Base-by-base conservation (phyloP, 2,888 invertebrate genomes). In the Lasioglossum malachurum region DNA sequence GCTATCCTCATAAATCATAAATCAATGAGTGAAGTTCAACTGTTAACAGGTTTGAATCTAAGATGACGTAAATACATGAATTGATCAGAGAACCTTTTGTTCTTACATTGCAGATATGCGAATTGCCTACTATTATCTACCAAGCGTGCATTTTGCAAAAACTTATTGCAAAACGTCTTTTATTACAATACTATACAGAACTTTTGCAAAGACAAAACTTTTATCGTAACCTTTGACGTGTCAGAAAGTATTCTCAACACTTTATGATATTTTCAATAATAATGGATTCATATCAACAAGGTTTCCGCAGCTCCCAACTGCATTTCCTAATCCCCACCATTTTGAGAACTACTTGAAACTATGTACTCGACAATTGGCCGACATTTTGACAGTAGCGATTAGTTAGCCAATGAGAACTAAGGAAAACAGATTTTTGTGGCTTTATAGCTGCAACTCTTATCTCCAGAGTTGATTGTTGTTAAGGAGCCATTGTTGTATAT, bases 61-160 rank as follows among this genome's bases (percentile, higher is more conserved):
- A 27, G 60, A n/a, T 60, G 53, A 53, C n/a, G 60, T 60, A 60
- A 60, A 60, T 27, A 60, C 60, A 60, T 60, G 27, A 60, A 60
- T 14, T 60, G 16, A 64, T 16, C 60, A 64, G 27, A 64, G 31
- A 31, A 31, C 60, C 60, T 64, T 64, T 64, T 27, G 60, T 31
- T 64, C 31, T 31, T 64, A 31, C 16, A 64, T 23, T 23, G 53
- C 53, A 53, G 60, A 60, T 60, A 60, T 60, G 60, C 60, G 27
- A 16, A 27, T 27, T 60, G 14, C 27, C 27, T 60, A 14, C 31
- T 31, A 31, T 1, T n/a, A 44, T 44, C 2, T 44, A 31, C 16
- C 16, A 64, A 31, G 64, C 31, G 16, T 64, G 2, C 2, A 64
- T 31, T 64, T 64, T 31, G 14, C 16, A 31, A 64, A 64, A 31